Percentiles rank a stretch among this genome's conserved stretches.
Conservation (phyloP, 1,140 invertebrate species). For the Zaprionus ghesquierei region DNA sequence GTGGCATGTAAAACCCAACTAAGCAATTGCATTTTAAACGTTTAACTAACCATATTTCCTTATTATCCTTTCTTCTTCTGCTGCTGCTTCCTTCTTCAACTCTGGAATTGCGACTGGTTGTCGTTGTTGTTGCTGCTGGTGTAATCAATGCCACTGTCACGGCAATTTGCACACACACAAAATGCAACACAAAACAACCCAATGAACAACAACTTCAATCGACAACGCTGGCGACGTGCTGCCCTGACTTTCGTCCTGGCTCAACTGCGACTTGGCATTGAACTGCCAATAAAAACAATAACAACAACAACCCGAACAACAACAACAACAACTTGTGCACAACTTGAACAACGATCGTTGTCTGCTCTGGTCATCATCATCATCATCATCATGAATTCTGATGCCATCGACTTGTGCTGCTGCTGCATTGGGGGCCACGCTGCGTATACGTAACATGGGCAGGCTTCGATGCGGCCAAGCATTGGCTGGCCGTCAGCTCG, state of each 20-base stretch:
- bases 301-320: conserved; percentile 45
- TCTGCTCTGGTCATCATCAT: conserved; percentile 52
- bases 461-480: conserved; percentile 84
- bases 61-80: conserved; percentile 61
- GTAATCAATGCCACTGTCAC: conserved; percentile 80
- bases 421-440: not conserved
- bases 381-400: conserved; percentile 71
- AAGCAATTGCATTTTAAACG: conserved; percentile 71
- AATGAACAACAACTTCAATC: conserved; percentile 39
- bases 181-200: conserved; percentile 70
- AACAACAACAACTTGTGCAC: conserved; percentile 28
- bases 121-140: conserved; percentile 47
- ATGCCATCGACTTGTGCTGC: conserved; percentile 31
- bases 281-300: conserved; percentile 68
- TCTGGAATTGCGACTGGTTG: conserved; percentile 9
- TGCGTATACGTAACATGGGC: conserved; percentile 33
- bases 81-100: conserved; percentile 15
- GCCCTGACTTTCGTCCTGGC: not conserved
- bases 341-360: conserved; percentile 46
- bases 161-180: conserved; percentile 78
- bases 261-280: conserved; percentile 72
- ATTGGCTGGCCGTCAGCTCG: conserved; percentile 87
- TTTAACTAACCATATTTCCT: conserved; percentile 81
- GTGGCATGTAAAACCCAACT: conserved; percentile 41
- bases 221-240: conserved; percentile 20